Conservation (phyloP, 2,113 vertebrate species). For the Fulmarus glacialis region DNA sequence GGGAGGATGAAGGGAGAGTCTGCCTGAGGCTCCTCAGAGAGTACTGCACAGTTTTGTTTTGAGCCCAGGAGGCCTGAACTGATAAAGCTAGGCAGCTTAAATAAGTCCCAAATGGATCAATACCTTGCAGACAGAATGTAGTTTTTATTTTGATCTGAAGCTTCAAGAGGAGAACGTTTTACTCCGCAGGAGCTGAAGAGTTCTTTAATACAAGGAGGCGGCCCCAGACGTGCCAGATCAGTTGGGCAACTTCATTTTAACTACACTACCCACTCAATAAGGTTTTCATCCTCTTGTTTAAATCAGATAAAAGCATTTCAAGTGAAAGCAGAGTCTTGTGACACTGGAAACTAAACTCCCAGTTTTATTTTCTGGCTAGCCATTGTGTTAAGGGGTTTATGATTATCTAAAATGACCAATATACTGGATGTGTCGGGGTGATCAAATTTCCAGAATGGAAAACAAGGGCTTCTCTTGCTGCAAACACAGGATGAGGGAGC, state of each 20-base stretch:
- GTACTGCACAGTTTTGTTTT: neutral
- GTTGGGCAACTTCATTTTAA: neutral
- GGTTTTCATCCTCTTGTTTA: neutral
- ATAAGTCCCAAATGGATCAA: neutral
- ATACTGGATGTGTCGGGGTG: neutral
- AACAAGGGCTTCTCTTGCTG: neutral
- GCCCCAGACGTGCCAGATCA: neutral
- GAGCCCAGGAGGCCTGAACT: neutral
- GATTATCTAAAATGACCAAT: neutral
- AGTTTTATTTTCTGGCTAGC: neutral
- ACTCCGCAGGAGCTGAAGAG: neutral
- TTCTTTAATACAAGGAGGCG: neutral
- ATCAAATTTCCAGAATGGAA: neutral
- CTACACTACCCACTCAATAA: neutral
- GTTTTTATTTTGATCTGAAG: neutral
- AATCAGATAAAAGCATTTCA: neutral
- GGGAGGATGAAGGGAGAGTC: neutral
- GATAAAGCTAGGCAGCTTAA: neutral
- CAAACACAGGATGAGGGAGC: neutral
- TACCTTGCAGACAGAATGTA: neutral
- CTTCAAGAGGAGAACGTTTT: neutral
- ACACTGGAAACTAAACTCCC: neutral
- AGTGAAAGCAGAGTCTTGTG: neutral
- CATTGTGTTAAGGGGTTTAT: neutral
- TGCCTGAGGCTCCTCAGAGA: neutral